Evolutionary conservation across 2,113 vertebrate genomes (phyloP).

Genomic region (Oncorhynchus masou): DNA sequence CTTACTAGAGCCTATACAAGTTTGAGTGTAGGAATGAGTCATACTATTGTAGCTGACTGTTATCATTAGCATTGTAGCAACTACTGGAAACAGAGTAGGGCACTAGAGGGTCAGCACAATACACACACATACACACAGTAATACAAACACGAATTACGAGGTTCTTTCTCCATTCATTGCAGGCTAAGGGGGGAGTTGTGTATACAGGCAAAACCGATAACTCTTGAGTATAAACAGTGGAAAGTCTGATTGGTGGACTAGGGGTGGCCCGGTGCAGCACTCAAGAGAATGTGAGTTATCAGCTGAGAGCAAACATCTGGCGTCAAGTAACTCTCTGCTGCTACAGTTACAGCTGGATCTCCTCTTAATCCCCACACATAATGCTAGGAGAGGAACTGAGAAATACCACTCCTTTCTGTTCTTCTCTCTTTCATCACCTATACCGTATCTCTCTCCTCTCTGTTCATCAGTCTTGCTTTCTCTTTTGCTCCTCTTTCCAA

Average conservation of each 20-base stretch:
- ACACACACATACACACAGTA: not conserved
- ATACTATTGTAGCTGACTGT: not conserved
- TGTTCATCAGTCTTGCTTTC: not conserved
- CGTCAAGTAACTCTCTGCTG: not conserved
- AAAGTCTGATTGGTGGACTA: constrained; percentile 42
- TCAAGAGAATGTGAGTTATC: constrained; percentile 29
- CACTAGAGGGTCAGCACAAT: constrained; percentile 15
- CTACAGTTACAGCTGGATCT: not conserved
- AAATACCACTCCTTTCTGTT: not conserved
- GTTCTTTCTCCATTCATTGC: constrained; percentile 8
- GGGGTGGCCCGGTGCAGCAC: constrained; percentile 13
- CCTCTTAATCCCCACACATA: not conserved
- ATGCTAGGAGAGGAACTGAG: not conserved
- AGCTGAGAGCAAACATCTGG: constrained; percentile 39
- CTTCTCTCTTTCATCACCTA: not conserved
- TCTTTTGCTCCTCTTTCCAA: not conserved
- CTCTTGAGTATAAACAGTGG: constrained; percentile 46
- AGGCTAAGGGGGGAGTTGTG: constrained; percentile 4
- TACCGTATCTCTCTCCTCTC: not conserved
- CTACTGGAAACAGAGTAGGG: not conserved
- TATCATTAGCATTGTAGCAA: not conserved
- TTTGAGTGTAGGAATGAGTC: not conserved
- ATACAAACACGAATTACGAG: constrained; percentile 21
- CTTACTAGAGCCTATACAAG: not conserved
- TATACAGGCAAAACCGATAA: constrained; percentile 16